Base-by-base conservation (phyloP, 2,888 invertebrate species). In the Perdita meconis region DNA sequence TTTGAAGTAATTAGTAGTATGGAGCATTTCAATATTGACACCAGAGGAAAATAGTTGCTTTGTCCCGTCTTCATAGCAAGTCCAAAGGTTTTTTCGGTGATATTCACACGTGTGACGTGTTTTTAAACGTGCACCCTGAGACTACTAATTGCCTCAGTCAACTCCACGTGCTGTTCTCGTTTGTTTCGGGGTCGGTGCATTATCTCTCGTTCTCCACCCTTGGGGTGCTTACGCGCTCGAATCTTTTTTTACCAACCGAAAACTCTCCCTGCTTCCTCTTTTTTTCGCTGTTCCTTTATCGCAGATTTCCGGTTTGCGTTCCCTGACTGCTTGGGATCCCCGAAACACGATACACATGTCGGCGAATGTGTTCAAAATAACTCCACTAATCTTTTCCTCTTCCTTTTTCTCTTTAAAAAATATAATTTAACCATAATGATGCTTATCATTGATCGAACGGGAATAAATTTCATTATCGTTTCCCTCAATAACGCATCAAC, bases 131-230 rank as follows among this genome's bases (percentile, higher is more conserved):
- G 57, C 51, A 61, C 12, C 5, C 61, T 57, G 26, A 36, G 12
- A 56, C 59, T 36, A 24, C 73, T 78, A 78, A 78, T 77, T 78
- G 59, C 69, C 44, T 50, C 13, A 44, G 38, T 74, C 61, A 70
- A 56, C 38, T 63, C n/a, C 65, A 66, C 50, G 65, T 50, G 65
- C 50, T 51, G 40, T 24, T 50, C 59, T 65, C 76, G 55, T 75
- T 75, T 71, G 67, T 65, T 47, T 70, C 72, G 53, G 40, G 30
- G 38, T 60, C 30, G 30, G 34, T 67, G 61, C 42, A 72, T 69
- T 74, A 74, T 51, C 66, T 72, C 56, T n/a, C 56, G 26, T 38
- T 61, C 65, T 66, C 66, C 42, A 61, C 47, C 36, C 44, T 30
- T n/a, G 16, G 56, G 42, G 56, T 51, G 40, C 42, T 56, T 50